Evolutionary conservation across 2,113 vertebrate genomes (phyloP), one percentile per base, ranked within the genome.

Genomic region (Candoia aspera): DNA sequence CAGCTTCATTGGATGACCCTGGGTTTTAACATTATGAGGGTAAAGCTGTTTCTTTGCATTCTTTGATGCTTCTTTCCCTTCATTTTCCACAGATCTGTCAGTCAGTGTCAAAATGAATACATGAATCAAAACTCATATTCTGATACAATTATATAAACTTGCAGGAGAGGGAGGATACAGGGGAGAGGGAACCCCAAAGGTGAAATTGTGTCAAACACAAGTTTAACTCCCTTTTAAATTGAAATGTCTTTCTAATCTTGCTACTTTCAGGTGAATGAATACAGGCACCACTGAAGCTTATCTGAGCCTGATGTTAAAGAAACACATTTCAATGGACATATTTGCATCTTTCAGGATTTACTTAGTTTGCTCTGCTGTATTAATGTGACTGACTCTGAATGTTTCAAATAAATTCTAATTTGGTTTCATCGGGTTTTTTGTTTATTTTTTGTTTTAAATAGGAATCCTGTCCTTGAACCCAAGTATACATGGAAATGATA

Each of bases 71-170:
- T 96, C 95, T 96, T 94, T 97, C 94, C 95, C 62, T 95, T 95
- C 93, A 96, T 96, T 97, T 97, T 97, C 97, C 97, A 95, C 95
- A 92, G 93, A 96, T 89, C 97, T 94, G 97, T 96, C 95, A 96
- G 96, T 97, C 97, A 97, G 95, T 0, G 96, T 97, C 97, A 97
- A 96, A 96, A 62, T 62, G 95, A 89, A 93, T 95, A 86, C 94
- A 95, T 95, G 95, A 97, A 96, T 97, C 96, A 97, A 97, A 97
- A 97, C 96, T 96, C 94, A 95, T 93, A 95, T 96, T 96, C 97
- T 95, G 93, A 97, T 96, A 97, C 97, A 95, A 95, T 96, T 97
- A 94, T 94, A 95, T 93, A 97, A 96, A 95, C 96, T 95, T 95
- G 97, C 95, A 94, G 92, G 96, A 21, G 54, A 37, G 93, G 97